Base-by-base conservation (phyloP, 2,888 invertebrate genomes). In the Eupithecia inturbata region DNA sequence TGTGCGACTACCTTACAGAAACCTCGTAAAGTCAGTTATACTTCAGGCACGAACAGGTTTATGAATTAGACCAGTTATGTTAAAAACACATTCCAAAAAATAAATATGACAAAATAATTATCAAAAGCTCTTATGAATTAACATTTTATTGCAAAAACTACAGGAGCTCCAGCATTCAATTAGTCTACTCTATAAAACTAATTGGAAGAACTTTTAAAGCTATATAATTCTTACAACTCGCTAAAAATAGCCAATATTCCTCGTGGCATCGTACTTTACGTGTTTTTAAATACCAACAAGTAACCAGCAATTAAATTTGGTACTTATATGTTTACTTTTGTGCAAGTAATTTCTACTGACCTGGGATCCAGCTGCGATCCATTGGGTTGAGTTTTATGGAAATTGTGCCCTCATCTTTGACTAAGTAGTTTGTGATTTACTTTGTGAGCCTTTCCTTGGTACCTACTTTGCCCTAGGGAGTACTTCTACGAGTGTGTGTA, bases 81-180 rank as follows among this genome's bases (percentile, higher is more conserved):
- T n/a, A n/a, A 7, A 3, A 22, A 53, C 2, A n/a, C n/a, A 49
- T 53, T 22, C 22, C 22, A 53, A 22, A 45, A 49, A 49, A 49
- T 7, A 9, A 6, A 53, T 53, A 22, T 53, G 22, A n/a, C 49
- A 53, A 63, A n/a, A 33, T 63, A 63, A 63, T 31, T 33, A 62
- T 62, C 49, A 33, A 70, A 70, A 53, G 49, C 70, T 67, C 67
- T 71, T 70, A 36, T 28, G 22, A 64, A 33, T 28, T 39, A 33
- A 70, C 49, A 36, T 70, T 70, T 70, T 36, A 70, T 45, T 45
- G 33, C 63, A 53, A 64, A 53, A 22, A 14, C 5, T 7, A 9
- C 49, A 49, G 49, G 22, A 53, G 49, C 22, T 22, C 16, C 6
- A 26, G 5, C 28, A 28, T 16, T 16, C 28, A 60, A 60, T 60